Base-by-base conservation (phyloP, 2,797 vertebrate genomes). In the Anas bernieri region DNA sequence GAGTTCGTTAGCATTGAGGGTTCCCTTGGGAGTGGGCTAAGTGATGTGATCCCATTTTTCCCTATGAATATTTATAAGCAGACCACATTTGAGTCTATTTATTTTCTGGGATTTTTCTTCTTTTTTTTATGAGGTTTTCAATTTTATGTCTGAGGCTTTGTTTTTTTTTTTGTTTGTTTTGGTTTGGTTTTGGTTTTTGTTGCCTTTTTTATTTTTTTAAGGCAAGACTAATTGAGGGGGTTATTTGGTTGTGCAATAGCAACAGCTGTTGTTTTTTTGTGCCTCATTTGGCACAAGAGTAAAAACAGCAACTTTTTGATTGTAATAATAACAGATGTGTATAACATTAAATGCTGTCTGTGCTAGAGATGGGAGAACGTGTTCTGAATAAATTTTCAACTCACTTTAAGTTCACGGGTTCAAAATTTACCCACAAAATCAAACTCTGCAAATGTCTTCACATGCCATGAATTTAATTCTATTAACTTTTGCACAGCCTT, bases 301-400 rank as follows among this genome's bases (percentile, higher is more conserved):
- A 97, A 97, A 97, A 97, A 78, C 96, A 97, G 97, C 94, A 96
- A 98, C 92, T 97, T 97, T 98, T 93, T 98, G 96, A 98, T 98
- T 97, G 97, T 96, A 98, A 97, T 96, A 98, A 97, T 97, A 98
- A 96, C 98, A 98, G 98, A 98, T 98, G 97, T 98, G 97, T 96
- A 96, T 96, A 96, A 97, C 97, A 97, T 97, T 93, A 97, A 97
- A 97, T 81, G 73, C 93, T 96, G 95, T 96, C 96, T 97, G 87
- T 95, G 77, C 83, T 93, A 94, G 92, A 93, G 96, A 96, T 86
- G 85, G 59, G 81, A 92, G 92, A 93, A 95, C 55, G 41, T 79
- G 82, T 88, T 93, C 92, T 88, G 95, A 97, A 97, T 97, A 95
- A 96, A 97, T 97, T 95, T 96, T 93, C 95, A 97, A 83, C 94